Percentiles rank a stretch among this genome's conserved stretches.
phyloP scores from a whole-genome alignment of 1,140 invertebrate species.

The Drosophila neocordata region DNA sequence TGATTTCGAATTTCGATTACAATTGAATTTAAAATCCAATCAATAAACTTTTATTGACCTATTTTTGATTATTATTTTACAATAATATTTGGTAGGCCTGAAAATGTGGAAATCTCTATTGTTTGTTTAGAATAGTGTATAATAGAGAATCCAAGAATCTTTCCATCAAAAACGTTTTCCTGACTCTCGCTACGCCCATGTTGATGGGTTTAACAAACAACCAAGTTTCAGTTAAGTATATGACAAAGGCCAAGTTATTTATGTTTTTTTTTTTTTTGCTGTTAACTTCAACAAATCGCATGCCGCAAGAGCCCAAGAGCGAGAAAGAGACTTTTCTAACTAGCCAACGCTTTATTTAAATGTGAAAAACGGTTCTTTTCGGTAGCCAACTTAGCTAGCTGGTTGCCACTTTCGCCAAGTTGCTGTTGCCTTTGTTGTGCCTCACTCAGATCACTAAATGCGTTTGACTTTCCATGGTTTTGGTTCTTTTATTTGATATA shows the following conservation, averaged over 20 bases:
- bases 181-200: not conserved
- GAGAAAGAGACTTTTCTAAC: slow-evolving; percentile 36
- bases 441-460: slow-evolving; percentile 23
- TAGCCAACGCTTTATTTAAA: slow-evolving; percentile 47
- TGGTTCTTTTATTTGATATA: not conserved
- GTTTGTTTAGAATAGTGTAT: not conserved
- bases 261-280: not conserved
- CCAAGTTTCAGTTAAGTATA: slow-evolving; percentile 4
- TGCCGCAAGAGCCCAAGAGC: not conserved
- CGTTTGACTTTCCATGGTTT: slow-evolving; percentile 22
- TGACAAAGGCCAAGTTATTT: not conserved
- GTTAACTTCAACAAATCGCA: not conserved
- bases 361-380: slow-evolving; percentile 61
- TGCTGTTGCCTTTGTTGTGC: slow-evolving; percentile 5
- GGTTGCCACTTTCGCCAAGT: slow-evolving; percentile 44
- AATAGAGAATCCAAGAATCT: not conserved
- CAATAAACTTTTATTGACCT: not conserved
- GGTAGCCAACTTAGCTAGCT: slow-evolving; percentile 13
- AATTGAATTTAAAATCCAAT: not conserved
- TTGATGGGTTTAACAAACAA: not conserved
- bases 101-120: not conserved
- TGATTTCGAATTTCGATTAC: not conserved
- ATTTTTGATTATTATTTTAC: not conserved
- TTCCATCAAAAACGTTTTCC: slow-evolving; percentile 3
- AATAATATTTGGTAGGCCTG: not conserved